These are phyloP conservation scores for Eristalis tenax DNA, from an alignment of 2,888 invertebrate species.

Conservation along the genomic window DNA sequence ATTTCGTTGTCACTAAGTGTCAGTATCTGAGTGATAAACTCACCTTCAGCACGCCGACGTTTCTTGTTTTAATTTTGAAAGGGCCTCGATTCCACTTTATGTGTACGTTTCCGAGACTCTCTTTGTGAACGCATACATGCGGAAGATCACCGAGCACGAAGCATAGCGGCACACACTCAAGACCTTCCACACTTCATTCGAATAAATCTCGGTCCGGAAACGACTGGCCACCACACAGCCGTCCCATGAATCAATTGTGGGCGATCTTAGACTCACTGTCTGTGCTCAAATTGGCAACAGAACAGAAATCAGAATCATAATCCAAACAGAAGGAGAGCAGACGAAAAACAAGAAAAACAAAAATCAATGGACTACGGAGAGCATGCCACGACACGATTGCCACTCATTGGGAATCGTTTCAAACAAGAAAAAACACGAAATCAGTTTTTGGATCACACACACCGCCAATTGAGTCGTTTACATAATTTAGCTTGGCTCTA, in stretches of 20 bases:
- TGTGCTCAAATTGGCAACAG: conserved; percentile 51
- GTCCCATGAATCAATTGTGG: conserved; percentile 54
- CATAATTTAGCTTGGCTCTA: conserved; percentile 40
- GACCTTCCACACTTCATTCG: neutral
- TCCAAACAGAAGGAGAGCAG: neutral
- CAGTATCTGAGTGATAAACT: conserved; percentile 30
- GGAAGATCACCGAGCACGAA: neutral
- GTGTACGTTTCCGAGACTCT: neutral
- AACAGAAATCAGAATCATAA: conserved; percentile 15
- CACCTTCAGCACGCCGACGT: conserved; percentile 40
- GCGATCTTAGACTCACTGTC: conserved; percentile 55
- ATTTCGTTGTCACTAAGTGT: conserved; percentile 40
- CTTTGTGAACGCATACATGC: neutral
- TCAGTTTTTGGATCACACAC: conserved; percentile 30
- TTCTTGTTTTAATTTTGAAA: conserved; percentile 44
- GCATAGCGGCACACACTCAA: neutral
- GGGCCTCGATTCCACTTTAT: conserved; percentile 34
- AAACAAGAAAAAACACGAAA: too few relatives aligned
- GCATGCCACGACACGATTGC: neutral
- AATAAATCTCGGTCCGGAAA: conserved; percentile 34
- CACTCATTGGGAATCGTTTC: neutral
- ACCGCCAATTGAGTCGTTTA: conserved; percentile 33
- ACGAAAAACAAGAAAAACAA: too few relatives aligned
- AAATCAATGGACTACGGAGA: neutral
- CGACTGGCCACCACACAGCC: conserved; percentile 10